phyloP scores from a whole-genome alignment of 2,888 invertebrate genomes.

The Perithous albicinctus region DNA sequence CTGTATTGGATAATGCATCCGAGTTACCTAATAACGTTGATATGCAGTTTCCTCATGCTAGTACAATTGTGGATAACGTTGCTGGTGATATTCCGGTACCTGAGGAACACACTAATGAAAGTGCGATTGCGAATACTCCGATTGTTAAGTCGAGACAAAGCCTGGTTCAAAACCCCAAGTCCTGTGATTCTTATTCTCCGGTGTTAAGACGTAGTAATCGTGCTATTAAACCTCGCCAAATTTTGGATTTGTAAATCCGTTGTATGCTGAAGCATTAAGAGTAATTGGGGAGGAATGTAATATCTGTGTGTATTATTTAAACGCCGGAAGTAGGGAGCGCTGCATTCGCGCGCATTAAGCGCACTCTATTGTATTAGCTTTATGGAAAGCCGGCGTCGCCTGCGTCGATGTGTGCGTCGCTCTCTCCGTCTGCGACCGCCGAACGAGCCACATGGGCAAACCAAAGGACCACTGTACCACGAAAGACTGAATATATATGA shows the following conservation, averaged over 20 bases:
- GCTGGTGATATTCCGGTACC: neutral
- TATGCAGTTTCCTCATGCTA: neutral
- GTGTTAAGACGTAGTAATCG: no score
- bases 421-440: no score
- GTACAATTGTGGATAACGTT: neutral
- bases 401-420: no score
- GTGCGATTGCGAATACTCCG: neutral
- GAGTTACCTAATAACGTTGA: neutral
- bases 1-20: neutral
- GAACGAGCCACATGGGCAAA: no score
- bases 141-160: neutral
- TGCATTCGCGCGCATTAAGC: no score
- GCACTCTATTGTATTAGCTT: no score
- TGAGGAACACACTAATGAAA: neutral
- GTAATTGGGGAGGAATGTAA: neutral
- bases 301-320: no score
- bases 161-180: neutral
- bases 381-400: no score
- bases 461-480: no score
- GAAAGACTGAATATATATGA: no score
- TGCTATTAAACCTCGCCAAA: no score
- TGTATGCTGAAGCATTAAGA: conserved; percentile 2
- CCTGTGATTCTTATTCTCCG: neutral
- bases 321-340: no score
- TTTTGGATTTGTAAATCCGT: neutral